Percentiles rank a stretch among this genome's conserved stretches.
phyloP scores from a whole-genome alignment of 1,140 invertebrate species.

The Saccostrea echinata region DNA sequence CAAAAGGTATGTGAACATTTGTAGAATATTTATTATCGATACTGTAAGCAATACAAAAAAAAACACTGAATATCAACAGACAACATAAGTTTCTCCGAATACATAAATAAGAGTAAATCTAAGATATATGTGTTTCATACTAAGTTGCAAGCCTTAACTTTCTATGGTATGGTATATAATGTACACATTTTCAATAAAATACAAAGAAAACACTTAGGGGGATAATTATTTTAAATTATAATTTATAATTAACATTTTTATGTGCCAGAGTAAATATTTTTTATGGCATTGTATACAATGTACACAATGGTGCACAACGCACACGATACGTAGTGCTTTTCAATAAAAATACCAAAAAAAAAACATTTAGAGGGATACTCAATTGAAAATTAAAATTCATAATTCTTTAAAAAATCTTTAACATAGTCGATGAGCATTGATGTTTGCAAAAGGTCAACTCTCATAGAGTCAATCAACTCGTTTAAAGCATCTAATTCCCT shows the following conservation, averaged over 20 bases:
- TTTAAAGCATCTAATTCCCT: constrained; percentile 3
- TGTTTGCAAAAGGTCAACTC: constrained; percentile 29
- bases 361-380: not conserved
- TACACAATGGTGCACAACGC: not conserved
- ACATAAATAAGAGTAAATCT: constrained; percentile 19
- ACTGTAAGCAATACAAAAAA: not conserved
- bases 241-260: too few species aligned
- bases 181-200: not conserved
- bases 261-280: not conserved
- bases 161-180: not conserved
- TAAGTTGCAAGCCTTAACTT: constrained; percentile 10
- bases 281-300: not conserved
- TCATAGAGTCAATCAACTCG: constrained; percentile 16
- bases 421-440: not conserved
- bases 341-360: constrained; percentile 8
- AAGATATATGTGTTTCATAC: constrained; percentile 8
- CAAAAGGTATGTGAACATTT: constrained; percentile 27
- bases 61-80: not conserved
- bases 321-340: not conserved
- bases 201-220: too few species aligned
- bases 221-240: too few species aligned
- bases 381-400: not conserved
- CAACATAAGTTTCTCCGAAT: not conserved
- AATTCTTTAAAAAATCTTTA: constrained; percentile 34
- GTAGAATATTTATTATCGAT: constrained; percentile 18